Conservation (phyloP, 2,888 invertebrate species). For the Andrena chrysosceles region DNA sequence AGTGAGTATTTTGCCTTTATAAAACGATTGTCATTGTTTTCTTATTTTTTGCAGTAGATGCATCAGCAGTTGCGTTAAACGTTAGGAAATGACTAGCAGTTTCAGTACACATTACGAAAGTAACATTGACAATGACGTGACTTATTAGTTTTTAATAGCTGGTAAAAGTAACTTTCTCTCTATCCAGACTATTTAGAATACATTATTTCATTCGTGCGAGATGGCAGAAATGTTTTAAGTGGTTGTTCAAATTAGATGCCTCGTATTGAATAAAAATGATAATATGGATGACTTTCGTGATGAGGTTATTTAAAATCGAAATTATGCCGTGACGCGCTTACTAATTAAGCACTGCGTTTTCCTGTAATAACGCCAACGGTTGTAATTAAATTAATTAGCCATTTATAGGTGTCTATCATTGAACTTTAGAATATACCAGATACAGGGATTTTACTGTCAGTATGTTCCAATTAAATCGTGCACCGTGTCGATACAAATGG, state of each 20-base stretch:
- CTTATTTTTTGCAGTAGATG: no score
- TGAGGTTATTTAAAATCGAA: slow-evolving; percentile 17
- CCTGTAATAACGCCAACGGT: slow-evolving; percentile 21
- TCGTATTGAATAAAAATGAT: slow-evolving; percentile 8
- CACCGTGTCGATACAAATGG: slow-evolving; percentile 48
- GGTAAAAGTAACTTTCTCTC: neutral
- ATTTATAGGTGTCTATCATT: slow-evolving; percentile 39
- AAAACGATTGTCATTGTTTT: no score
- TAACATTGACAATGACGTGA: no score
- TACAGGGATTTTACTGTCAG: slow-evolving; percentile 43
- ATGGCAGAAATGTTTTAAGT: neutral
- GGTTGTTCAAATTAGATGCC: slow-evolving; percentile 1
- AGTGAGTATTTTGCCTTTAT: no score
- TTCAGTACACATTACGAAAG: no score
- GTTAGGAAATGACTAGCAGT: no score
- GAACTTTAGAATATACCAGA: slow-evolving; percentile 33
- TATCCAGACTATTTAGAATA: neutral
- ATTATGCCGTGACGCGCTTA: slow-evolving; percentile 20
- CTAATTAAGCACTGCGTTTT: slow-evolving; percentile 45
- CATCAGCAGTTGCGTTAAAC: no score
- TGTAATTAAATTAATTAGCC: slow-evolving; percentile 59
- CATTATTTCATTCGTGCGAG: neutral
- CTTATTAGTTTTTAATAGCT: no score
- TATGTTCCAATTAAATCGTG: slow-evolving; percentile 58
- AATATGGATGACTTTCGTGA: slow-evolving; percentile 1